Evolutionary conservation across 1,140 invertebrate genomes (phyloP).

Genomic region (Drosophila tsacasi): DNA sequence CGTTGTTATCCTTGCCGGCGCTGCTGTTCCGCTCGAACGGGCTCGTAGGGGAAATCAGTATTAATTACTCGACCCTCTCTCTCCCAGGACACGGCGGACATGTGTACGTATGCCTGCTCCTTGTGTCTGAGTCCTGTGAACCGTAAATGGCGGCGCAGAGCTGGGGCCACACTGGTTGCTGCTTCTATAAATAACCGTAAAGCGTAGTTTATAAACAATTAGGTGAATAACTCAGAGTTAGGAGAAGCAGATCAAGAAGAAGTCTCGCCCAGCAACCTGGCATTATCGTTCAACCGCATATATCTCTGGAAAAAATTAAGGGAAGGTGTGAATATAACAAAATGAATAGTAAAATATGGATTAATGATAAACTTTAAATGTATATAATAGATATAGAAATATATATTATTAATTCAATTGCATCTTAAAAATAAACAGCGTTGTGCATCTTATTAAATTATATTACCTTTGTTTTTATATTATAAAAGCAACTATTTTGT

Average conservation of each 20-base stretch:
- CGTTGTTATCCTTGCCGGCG: constrained; percentile 33
- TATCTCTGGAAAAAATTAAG: background rate
- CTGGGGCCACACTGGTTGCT: background rate
- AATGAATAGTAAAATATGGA: background rate
- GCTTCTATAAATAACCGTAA: constrained; percentile 18
- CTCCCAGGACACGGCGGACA: constrained; percentile 4
- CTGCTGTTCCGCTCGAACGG: constrained; percentile 56
- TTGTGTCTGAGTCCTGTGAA: constrained; percentile 10
- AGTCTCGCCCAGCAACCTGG: background rate
- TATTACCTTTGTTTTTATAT: background rate
- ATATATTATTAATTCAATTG: too few relatives aligned
- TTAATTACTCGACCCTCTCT: constrained; percentile 69
- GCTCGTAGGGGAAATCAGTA: constrained; percentile 67
- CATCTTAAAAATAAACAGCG: background rate
- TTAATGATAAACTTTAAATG: too few relatives aligned
- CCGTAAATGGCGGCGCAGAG: constrained; percentile 19
- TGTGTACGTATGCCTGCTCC: background rate
- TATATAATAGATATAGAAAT: too few relatives aligned
- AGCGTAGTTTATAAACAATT: constrained; percentile 16
- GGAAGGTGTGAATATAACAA: background rate
- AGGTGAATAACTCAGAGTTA: constrained; percentile 9
- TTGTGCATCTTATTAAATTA: background rate
- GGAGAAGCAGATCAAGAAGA: background rate
- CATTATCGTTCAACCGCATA: background rate
- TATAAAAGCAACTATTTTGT: too few relatives aligned